Conservation (phyloP, 2,888 invertebrate species). For the Tipula helvola region DNA sequence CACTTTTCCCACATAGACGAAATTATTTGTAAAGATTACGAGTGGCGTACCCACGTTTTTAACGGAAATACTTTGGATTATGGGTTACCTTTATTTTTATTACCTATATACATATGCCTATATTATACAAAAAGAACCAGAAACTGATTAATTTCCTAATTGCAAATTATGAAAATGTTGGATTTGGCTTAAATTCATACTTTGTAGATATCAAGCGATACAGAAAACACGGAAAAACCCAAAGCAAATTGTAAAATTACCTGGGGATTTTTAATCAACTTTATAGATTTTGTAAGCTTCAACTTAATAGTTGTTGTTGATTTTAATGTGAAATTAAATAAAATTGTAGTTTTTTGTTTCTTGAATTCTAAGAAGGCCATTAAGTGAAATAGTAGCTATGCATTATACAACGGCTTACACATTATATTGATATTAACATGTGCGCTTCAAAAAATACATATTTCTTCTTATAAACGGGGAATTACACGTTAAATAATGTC, state of each 20-base stretch:
- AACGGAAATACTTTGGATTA: too few relatives aligned
- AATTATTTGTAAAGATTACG: too few relatives aligned
- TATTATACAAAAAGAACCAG: too few relatives aligned
- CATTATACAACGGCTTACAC: not conserved
- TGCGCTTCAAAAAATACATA: not conserved
- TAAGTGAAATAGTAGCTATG: not conserved
- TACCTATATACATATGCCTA: too few relatives aligned
- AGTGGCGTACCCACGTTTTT: too few relatives aligned
- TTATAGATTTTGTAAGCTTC: not conserved
- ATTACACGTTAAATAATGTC: not conserved
- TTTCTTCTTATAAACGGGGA: not conserved
- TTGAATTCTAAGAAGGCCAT: not conserved
- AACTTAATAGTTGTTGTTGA: not conserved
- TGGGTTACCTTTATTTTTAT: too few relatives aligned
- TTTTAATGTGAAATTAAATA: not conserved
- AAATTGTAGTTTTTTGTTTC: not conserved
- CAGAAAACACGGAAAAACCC: not conserved
- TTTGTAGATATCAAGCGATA: not conserved
- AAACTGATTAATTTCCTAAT: not conserved
- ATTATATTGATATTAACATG: not conserved
- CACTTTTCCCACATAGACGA: too few relatives aligned
- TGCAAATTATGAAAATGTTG: not conserved
- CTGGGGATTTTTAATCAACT: slow-evolving; percentile 4
- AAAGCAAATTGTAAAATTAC: not conserved
- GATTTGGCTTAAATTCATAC: not conserved